phyloP scores from a whole-genome alignment of 2,797 vertebrate genomes.

The Pseudotriccus pelzelni region DNA sequence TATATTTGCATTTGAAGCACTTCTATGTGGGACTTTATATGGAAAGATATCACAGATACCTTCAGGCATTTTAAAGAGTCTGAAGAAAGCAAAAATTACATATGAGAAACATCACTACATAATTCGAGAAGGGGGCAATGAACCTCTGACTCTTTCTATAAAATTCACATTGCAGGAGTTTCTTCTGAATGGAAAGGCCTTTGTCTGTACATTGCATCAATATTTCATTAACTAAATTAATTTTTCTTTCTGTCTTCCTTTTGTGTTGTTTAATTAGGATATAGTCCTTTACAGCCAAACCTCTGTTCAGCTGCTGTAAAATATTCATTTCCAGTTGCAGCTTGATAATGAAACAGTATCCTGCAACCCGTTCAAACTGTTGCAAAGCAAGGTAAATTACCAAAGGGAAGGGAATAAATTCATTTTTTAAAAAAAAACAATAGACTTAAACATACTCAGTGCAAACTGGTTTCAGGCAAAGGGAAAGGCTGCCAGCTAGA shows the following conservation, averaged over 20 bases:
- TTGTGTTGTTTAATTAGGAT: slow-evolving; percentile 57
- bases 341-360: slow-evolving; percentile 52
- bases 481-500: slow-evolving; percentile 22
- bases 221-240: slow-evolving; percentile 51
- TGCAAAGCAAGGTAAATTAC: slow-evolving; percentile 37
- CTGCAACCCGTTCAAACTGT: slow-evolving; percentile 43
- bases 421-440: not conserved
- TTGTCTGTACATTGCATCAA: slow-evolving; percentile 24
- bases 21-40: not conserved
- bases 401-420: slow-evolving; percentile 15
- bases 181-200: not conserved
- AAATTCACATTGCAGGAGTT: not conserved
- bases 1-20: not conserved
- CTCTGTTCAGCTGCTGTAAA: slow-evolving; percentile 39
- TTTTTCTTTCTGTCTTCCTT: slow-evolving; percentile 17
- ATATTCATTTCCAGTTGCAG: slow-evolving; percentile 58
- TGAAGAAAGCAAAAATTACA: not conserved
- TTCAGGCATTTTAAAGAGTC: not conserved
- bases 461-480: not conserved
- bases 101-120: not conserved
- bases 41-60: not conserved
- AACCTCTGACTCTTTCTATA: not conserved
- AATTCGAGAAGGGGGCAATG: not conserved
- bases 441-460: not conserved
- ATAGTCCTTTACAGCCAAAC: slow-evolving; percentile 45